Evolutionary conservation across 2,888 invertebrate species (phyloP).

Genomic region (Acrocyrtus sp.): DNA sequence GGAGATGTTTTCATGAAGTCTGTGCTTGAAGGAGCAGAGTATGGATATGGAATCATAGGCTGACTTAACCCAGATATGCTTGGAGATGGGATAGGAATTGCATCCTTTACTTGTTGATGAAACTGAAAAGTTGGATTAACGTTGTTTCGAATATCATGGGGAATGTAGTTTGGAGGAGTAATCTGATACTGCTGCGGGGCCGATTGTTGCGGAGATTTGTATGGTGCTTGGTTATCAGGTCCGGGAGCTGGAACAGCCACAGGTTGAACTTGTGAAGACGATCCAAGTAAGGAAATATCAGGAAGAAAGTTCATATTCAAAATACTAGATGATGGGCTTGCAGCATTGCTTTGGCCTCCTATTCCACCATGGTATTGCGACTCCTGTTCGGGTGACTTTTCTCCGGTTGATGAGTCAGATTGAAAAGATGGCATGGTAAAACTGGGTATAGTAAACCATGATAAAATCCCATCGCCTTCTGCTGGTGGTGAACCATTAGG

Average conservation of each 20-base stretch:
- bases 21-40: background rate
- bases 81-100: conserved; percentile 27
- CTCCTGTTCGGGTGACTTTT: no score
- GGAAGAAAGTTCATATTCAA: background rate
- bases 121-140: conserved; percentile 25
- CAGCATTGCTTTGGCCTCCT: no score
- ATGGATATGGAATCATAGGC: conserved; percentile 22
- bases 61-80: background rate
- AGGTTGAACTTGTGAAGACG: conserved; percentile 11
- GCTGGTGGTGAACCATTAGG: background rate
- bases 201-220: no score
- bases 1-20: conserved; percentile 13
- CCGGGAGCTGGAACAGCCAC: conserved; percentile 11
- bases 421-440: no score
- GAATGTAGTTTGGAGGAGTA: conserved; percentile 8
- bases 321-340: no score
- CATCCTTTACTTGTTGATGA: conserved; percentile 35
- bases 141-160: conserved; percentile 18
- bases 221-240: background rate
- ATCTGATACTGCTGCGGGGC: background rate
- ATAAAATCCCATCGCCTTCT: background rate
- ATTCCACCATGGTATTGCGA: no score
- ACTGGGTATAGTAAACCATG: conserved; percentile 17
- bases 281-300: background rate
- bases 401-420: no score